Evolutionary conservation across 2,888 invertebrate species (phyloP).

Genomic region (Lasioglossum figueresi): DNA sequence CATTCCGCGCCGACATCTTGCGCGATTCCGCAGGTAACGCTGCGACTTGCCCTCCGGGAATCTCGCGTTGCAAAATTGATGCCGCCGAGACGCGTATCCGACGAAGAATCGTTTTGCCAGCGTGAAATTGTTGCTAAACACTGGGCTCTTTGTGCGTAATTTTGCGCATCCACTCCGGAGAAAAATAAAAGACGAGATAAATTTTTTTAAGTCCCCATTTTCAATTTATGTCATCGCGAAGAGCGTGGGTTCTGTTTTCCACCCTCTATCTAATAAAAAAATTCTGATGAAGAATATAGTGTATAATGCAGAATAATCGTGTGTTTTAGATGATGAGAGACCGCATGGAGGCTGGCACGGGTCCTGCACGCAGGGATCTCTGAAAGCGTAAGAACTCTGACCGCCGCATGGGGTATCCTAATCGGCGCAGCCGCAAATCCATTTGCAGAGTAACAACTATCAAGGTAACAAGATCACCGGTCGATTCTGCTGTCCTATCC

Average conservation of each 20-base stretch:
- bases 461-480: slow-evolving; percentile 76
- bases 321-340: not conserved
- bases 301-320: not conserved
- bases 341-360: not conserved
- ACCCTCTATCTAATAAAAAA: not conserved
- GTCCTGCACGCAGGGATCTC: slow-evolving; percentile 1
- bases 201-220: not conserved
- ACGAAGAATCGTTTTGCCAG: not conserved
- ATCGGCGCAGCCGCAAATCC: slow-evolving; percentile 78
- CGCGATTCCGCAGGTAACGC: not conserved
- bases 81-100: not conserved
- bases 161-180: not conserved
- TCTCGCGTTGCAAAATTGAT: not conserved
- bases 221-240: not conserved
- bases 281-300: not conserved
- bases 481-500: slow-evolving; percentile 66
- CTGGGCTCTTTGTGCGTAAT: not conserved
- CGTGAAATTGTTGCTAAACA: not conserved
- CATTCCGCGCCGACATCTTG: not conserved
- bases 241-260: not conserved
- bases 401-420: slow-evolving; percentile 44
- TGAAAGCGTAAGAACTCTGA: slow-evolving; percentile 19
- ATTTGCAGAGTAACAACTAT: slow-evolving; percentile 76
- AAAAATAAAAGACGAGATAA: not conserved
- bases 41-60: not conserved